Base-by-base conservation (phyloP, 2,888 invertebrate genomes). In the Caenorhabditis uteleia region DNA sequence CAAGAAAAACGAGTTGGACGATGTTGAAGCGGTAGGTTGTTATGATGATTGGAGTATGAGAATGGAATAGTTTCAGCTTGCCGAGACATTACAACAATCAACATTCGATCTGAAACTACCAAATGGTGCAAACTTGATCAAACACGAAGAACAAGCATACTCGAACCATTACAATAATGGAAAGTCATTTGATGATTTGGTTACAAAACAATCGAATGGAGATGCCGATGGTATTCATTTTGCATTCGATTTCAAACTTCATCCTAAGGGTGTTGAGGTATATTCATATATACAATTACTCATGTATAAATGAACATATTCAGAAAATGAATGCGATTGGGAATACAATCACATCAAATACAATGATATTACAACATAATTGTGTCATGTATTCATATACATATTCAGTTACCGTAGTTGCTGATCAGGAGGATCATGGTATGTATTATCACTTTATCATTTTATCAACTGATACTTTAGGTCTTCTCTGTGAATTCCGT, bases 321-420 rank as follows among this genome's bases (percentile, higher is more conserved):
- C 34, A 29, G 33, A 64, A 57, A 34, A 45, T 70, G 48, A 43
- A 42, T 14, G 16, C 33, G 2, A 29, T 55, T 14, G 64, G 66
- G 3, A 57, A 60, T 18, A 27, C 44, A 25, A 64, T 71, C 34
- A 53, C 45, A 26, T 64, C 62, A 14, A 71, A 67, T 27, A 45
- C 38, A 3, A 46, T 57, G 43, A 26, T 64, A 25, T 26, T 71
- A 10, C 61, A 71, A 26, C 71, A 71, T 31, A 47, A 60, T 20
- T 53, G 57, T 21, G 60, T 71, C 38, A 59, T 60, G 57, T 67
- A 51, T 45, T 54, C 64, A 1, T 71, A 62, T 26, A 53, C 55
- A 14, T 60, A 60, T 16, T 21, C 47, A 2, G 27, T 70, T 16
- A 25, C 33, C 5, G 45, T 57, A 6, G 39, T 64, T 23, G 49